Evolutionary conservation across 2,888 invertebrate species (phyloP), one percentile per base, ranked within the genome.

Genomic region (Amblyjoppa proteus): DNA sequence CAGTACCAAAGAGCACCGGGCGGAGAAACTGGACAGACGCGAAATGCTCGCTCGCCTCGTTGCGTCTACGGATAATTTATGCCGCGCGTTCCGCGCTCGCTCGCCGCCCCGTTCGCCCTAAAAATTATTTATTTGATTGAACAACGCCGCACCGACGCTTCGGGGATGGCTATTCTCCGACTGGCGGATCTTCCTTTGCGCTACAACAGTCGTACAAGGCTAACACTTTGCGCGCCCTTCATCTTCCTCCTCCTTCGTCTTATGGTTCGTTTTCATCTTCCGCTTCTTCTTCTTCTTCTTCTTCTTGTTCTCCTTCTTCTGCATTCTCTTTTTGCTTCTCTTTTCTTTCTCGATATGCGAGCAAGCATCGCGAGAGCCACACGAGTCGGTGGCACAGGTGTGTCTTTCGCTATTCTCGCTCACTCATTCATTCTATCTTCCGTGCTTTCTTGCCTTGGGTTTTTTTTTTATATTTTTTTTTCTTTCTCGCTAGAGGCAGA

Each of bases 41-140:
- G 16, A 71, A 49, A 49, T 74, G 70, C 73, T 82, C 77, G 77
- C 83, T 85, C 81, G 79, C 78, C 88, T 89, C 85, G 87, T 86
- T 89, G 89, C 89, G 89, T 90, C 89, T 90, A 90, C 89, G 91
- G 90, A 90, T 92, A 92, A 92, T 92, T 92, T 92, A 92, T 92
- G 91, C 88, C 88, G 86, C 87, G 89, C 41, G 88, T 87, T 88
- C 83, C 81, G 85, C 87, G 83, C 90, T 75, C 84, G 64, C 64
- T 53, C 91, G 90, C 91, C 91, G 89, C 86, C 85, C 66, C 41
- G 69, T 89, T 90, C 89, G 89, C 88, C 88, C 91, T 91, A 89
- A 91, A 91, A 91, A 91, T 92, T 91, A 92, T 92, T 91, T 91
- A 91, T 92, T 92, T 91, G 90, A 92, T 91, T 90, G 91, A 92